Evolutionary conservation across 2,113 vertebrate genomes (phyloP), one percentile per base, ranked within the genome.

Genomic region (Microcebus ravelobensis): DNA sequence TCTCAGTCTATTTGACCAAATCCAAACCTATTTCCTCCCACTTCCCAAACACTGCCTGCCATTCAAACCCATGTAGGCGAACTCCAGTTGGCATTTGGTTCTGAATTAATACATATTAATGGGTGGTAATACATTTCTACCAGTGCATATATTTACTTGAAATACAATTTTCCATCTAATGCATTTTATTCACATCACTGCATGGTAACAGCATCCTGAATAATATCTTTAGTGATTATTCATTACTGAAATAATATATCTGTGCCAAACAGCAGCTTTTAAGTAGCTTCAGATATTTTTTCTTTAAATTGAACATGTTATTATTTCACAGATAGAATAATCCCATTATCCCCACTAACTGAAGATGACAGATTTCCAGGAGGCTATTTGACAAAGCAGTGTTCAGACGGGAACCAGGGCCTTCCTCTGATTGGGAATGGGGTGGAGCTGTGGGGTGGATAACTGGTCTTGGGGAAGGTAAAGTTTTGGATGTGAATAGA

Each of bases 61-160:
- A 96, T 97, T 98, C 97, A 98, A 89, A 98, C 95, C 97, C 98
- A 86, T 96, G 96, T 95, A 98, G 98, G 97, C n/a, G 14, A 96
- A 94, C 94, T 96, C 85, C 77, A 81, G 96, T 96, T 97, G 98
- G 96, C 96, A 97, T 98, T 96, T 98, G 97, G 88, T 96, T 98
- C 70, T 90, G 98, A 98, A 97, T 98, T 98, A 98, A 98, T 98
- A 93, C 98, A 98, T 98, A 98, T 98, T 98, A 98, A 98, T 98
- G 95, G 97, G 50, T 96, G 97, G 95, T 90, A 98, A 98, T 98
- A 97, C 97, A 98, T 97, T 98, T 98, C 98, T 97, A 97, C 93
- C 92, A 96, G 96, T 93, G 97, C 98, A 96, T 98, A 97, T 79
- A 97, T 98, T 98, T 98, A 98, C 97, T 90, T 92, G 89, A 97